phyloP scores from a whole-genome alignment of 2,113 vertebrate genomes.

The Copsychus sechellarum region DNA sequence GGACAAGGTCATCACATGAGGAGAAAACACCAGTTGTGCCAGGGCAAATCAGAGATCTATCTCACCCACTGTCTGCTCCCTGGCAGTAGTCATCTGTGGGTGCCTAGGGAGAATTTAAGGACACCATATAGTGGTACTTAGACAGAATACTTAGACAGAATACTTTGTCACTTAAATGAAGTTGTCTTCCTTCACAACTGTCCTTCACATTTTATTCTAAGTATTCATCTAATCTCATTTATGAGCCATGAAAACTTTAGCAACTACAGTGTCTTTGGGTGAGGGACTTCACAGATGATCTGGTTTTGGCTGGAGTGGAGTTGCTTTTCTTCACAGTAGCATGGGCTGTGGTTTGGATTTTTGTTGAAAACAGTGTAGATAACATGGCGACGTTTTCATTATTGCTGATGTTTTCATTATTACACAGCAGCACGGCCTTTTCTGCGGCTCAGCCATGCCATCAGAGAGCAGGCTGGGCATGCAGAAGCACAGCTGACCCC shows the following conservation, averaged over 20 bases:
- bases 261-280: neutral
- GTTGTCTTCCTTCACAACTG: neutral
- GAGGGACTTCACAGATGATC: neutral
- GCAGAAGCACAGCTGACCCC: neutral
- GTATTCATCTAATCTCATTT: neutral
- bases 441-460: neutral
- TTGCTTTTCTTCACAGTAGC: neutral
- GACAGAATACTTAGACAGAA: neutral
- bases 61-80: neutral
- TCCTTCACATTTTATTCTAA: neutral
- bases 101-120: neutral
- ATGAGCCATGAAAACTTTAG: neutral
- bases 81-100: neutral
- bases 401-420: neutral
- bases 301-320: neutral
- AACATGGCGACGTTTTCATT: neutral
- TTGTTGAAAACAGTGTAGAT: neutral
- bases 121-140: neutral
- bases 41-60: neutral
- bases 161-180: neutral
- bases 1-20: neutral
- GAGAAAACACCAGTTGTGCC: neutral
- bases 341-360: neutral
- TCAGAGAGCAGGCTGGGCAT: neutral
- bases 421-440: neutral